Evolutionary conservation across 1,140 invertebrate species (phyloP), one percentile per base, ranked within the genome.

Genomic region (Caligus rogercresseyi): DNA sequence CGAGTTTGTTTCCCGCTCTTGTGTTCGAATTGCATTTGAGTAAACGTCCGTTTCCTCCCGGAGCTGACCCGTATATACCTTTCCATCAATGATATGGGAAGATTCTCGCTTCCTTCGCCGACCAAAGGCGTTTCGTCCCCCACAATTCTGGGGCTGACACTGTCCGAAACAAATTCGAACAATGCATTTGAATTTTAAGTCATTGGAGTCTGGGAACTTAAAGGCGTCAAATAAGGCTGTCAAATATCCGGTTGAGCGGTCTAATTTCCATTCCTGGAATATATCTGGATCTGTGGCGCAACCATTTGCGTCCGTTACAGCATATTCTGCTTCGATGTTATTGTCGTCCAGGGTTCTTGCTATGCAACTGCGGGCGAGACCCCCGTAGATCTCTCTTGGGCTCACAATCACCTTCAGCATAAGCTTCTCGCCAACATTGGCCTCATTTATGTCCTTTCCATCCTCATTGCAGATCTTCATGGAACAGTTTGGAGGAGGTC

Each of bases 111-210:
- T 81, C 69, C 80, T 78, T 68, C 85, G 78, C 71, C 83, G 78
- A 43, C 89, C 87, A 71, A 85, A 92, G 25, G 89, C 87, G 73
- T 93, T 88, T 67, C 83, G 82, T 67, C 88, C 89, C 68, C 86
- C 81, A 73, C 89, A 94, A 70, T 94, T 92, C 0, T 92, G 88
- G 64, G 90, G 89, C 79, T 91, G 89, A 75, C 90, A 94, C 74
- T 83, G 86, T 72, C 89, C 88, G 71, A 94, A 94, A 77, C 90
- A 94, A 2, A 94, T 89, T 53, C 89, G 79, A 70, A 94, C 90
- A 71, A 92, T 93, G 72, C 90, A 94, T 73, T 93, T 89, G 85
- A 94, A 94, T 72, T 88, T 77, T 68, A 94, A 89, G 70, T 90
- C 92, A 69, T 92, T 89, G 69, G 87, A 89, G 65, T 85, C 88